Base-by-base conservation (phyloP, 2,113 vertebrate species). In the Malurus elegans region DNA sequence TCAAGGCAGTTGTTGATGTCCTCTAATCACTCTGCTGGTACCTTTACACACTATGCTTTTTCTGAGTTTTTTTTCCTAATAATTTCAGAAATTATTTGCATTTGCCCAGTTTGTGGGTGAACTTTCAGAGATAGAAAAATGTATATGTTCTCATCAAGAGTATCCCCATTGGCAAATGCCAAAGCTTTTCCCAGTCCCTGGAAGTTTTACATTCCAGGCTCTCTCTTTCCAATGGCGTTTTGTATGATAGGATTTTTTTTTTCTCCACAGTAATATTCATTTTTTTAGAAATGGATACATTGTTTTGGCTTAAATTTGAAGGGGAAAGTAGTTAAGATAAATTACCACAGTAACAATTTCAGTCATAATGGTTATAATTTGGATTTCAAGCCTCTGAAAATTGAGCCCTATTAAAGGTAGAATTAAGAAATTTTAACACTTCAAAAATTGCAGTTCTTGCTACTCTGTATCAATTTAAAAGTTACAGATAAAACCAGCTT, bases 261-360 rank as follows among this genome's bases (percentile, higher is more conserved):
- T 73, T 26, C 10, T 16, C 9, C 4, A 18, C 6, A 6, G 8
- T 81, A 45, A 19, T 19, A 7, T 25, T 50, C 0, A 1, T 32
- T 66, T 76, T 66, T 78, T 50, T 17, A 42, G 19, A 81, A 50
- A 58, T 5, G 1, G 11, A 7, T 58, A 24, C 7, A 6, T 69
- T 53, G 48, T 72, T 80, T 92, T 67, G 19, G 8, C 32, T 72
- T 80, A 71, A 71, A 71, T 34, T 57, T 75, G 47, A 84, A 62
- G 28, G 19, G 2, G 1, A 54, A 78, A 57, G 5, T 48, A 54
- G 32, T 87, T 80, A 28, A 72, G 38, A 38, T 66, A 54, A 42
- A 28, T 6, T 62, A 23, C 4, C 34, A 32, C 29, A 24, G 13
- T 61, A 54, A 69, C 56, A 78, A 12, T 56, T 57, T 73, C 25